Evolutionary conservation across 2,113 vertebrate genomes (phyloP), one percentile per base, ranked within the genome.

Genomic region (Xenus cinereus): DNA sequence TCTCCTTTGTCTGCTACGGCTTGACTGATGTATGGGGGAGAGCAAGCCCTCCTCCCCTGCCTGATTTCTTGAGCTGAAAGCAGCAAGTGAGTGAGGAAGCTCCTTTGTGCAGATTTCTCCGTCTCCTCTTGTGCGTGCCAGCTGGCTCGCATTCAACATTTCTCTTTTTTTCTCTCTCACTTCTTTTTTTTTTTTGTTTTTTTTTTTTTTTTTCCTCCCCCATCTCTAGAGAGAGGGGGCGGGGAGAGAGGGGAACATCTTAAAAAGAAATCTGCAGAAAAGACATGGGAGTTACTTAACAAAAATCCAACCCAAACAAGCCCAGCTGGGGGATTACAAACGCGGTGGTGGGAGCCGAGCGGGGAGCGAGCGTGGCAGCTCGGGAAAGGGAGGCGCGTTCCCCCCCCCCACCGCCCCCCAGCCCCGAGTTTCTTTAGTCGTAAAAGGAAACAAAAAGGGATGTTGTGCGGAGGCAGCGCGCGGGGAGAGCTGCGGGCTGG

Each of bases 11-110:
- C 92, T 96, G 72, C 92, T 71, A 2, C 0, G 45, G 62, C 72
- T 74, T 92, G 93, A 92, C 53, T 92, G 94, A 90, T 94, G 87
- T 33, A 87, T 53, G 73, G 93, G 88, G 81, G 85, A 90, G 90
- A 94, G 74, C 81, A 17, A 90, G 62, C 80, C 93, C 95, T 88
- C 91, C 94, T 94, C 92, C 89, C 74, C 85, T 95, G 89, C 35
- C 30, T 87, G 83, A 83, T 94, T 96, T 95, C 96, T 96, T 83
- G 79, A 97, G 95, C 96, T 95, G 94, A 95, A 92, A 97, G 94
- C 97, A 96, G 97, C 87, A 91, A 97, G 96, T 92, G 96, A 96
- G 93, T 95, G 89, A 96, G 97, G 97, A 97, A 96, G 96, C 94
- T 98, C 95, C 91, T 98, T 97, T 98, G 95, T 97, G 95, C 90